Base-by-base conservation (phyloP, 1,140 invertebrate species). In the Cydia amplana region DNA sequence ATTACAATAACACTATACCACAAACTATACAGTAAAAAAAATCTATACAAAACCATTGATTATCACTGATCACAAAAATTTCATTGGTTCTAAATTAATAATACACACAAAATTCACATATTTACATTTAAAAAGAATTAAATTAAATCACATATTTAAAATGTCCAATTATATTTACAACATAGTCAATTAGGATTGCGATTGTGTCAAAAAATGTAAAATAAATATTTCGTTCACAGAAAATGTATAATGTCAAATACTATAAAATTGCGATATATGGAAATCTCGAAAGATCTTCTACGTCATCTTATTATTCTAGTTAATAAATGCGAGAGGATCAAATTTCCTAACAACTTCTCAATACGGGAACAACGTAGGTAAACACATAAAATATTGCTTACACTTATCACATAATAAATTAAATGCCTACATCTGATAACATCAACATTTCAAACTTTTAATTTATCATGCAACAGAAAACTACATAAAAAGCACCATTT, bases 11-110 rank as follows among this genome's bases (percentile, higher is more conserved):
- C 70, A 74, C 79, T 85, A 86, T 78, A 85, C 79, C 79, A 86
- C 82, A 87, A 88, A 87, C 87, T 88, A 87, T 87, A 88, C 84
- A 88, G 79, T 85, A 85, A 86, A 88, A 88, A 85, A 88, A 88
- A 75, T 84, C 82, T 86, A 88, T 87, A 91, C 83, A 90, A 86
- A 85, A 81, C 75, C 80, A 78, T 78, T 72, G 72, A 82, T 80
- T 78, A 85, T 80, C 79, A 82, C 78, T 77, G 82, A 89, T 84
- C 85, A 89, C 84, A 87, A 85, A 83, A 78, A 79, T 84, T 82
- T 83, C 80, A 88, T 87, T 85, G 83, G 79, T 77, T 83, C 77
- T 74, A 84, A 84, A 83, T 83, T 76, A 83, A 88, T 84, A 81
- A 83, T 78, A 82, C 80, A 89, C 85, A 87, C 84, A 85, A 87